phyloP scores from a whole-genome alignment of 2,888 invertebrate genomes.

The Gisinianus flammeolus region DNA sequence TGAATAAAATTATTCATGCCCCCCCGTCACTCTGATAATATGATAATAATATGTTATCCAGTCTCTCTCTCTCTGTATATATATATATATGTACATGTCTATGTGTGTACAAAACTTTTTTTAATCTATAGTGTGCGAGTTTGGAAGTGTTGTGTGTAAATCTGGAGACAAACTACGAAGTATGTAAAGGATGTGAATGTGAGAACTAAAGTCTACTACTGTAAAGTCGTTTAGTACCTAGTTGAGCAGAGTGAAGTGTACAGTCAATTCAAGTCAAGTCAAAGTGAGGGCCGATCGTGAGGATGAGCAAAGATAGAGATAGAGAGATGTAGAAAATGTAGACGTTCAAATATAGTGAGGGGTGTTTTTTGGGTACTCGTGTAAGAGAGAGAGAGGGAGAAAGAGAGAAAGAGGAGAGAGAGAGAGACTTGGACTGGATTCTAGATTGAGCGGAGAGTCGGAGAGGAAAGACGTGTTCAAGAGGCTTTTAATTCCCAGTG shows the following conservation, averaged over 20 bases:
- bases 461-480: constrained; percentile 40
- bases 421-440: background rate
- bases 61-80: too few relatives aligned
- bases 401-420: background rate
- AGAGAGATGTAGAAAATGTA: too few relatives aligned
- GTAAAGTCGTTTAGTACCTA: background rate
- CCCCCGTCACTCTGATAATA: too few relatives aligned
- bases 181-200: background rate
- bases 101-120: too few relatives aligned
- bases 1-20: too few relatives aligned
- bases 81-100: too few relatives aligned
- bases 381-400: background rate
- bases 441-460: background rate
- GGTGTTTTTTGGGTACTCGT: background rate
- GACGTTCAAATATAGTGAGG: too few relatives aligned
- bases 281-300: constrained; percentile 2
- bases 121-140: too few relatives aligned
- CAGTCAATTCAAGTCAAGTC: background rate
- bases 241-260: background rate
- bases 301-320: background rate
- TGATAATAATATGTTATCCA: too few relatives aligned
- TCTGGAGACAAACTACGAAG: background rate
- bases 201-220: background rate
- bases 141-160: too few relatives aligned
- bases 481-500: constrained; percentile 33